These are phyloP conservation scores for Threskiornis aethiopicus DNA, from an alignment of 2,797 vertebrate genomes.

Conservation along the genomic window DNA sequence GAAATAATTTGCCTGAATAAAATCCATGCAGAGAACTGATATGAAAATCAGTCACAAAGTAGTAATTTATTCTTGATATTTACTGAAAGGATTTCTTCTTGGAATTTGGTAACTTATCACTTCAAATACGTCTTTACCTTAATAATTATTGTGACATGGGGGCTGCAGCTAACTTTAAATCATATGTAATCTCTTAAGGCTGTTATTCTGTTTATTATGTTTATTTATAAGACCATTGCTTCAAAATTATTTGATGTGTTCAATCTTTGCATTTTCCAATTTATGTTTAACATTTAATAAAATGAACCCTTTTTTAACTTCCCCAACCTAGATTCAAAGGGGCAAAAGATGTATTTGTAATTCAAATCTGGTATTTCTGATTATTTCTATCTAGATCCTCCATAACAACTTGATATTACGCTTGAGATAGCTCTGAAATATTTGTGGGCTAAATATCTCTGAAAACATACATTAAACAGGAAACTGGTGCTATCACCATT, in stretches of 20 bases:
- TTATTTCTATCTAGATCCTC: not conserved
- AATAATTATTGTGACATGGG: not conserved
- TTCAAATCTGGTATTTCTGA: not conserved
- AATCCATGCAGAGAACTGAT: not conserved
- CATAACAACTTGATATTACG: not conserved
- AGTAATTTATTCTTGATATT: not conserved
- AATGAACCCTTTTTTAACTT: not conserved
- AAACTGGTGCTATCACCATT: not conserved
- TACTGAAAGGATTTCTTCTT: not conserved
- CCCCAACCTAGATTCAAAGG: not conserved
- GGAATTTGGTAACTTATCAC: not conserved
- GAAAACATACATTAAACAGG: slow-evolving; percentile 9
- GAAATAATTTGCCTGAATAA: not conserved
- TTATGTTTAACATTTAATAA: not conserved
- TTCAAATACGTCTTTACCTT: not conserved
- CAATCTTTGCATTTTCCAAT: not conserved
- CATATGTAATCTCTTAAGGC: not conserved
- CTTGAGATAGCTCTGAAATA: slow-evolving; percentile 10
- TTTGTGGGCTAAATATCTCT: slow-evolving; percentile 1
- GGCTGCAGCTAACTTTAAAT: not conserved
- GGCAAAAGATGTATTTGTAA: not conserved
- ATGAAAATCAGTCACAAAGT: not conserved
- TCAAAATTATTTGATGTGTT: not conserved
- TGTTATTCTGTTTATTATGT: not conserved
- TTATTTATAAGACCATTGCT: not conserved